Evolutionary conservation across 1,140 invertebrate genomes (phyloP), one percentile per base, ranked within the genome.

Genomic region (Leptinotarsa undecemlineata): DNA sequence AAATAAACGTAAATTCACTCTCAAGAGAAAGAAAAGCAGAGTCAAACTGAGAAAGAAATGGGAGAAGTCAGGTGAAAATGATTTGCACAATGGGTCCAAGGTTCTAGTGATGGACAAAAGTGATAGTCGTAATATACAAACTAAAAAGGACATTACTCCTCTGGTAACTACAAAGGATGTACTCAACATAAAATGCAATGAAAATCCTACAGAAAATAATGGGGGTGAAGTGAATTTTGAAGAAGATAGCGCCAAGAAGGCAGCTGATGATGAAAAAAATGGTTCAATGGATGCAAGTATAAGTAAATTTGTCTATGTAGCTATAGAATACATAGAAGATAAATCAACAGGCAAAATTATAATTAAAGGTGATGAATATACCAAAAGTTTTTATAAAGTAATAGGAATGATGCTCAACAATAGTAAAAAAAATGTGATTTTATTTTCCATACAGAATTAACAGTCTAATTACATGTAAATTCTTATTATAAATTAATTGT

Each of bases 131-230:
- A 60, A 60, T 60, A 14, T 60, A 60, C 57, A 60, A 60, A 60
- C 11, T 60, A 60, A 14, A 60, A 60, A 14, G 57, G 13, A 61
- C 60, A 64, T 64, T 64, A 64, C 62, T 64, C 62, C 62, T 64
- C 62, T 64, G 62, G 62, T 19, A 64, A 64, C 62, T 17, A 64
- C 62, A 64, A 64, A 64, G 19, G 62, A 64, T 64, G 62, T 23
- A 64, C 20, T 23, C 62, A 64, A 64, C 62, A 20, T 64, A 64
- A 64, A 64, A 64, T 64, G 62, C 62, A 64, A 64, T 64, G 62
- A n/a, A 64, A 64, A 64, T 4, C 2, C 20, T 64, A 19, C 1
- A 64, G 62, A 64, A 23, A 64, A 64, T 64, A 23, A 64, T 13
- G 62, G 23, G 62, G 62, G 62, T 64, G 62, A 64, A 64, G 20